Percentiles rank a stretch among this genome's conserved stretches.
Evolutionary conservation across 2,113 vertebrate species (phyloP).

Genomic region (Osmerus mordax): DNA sequence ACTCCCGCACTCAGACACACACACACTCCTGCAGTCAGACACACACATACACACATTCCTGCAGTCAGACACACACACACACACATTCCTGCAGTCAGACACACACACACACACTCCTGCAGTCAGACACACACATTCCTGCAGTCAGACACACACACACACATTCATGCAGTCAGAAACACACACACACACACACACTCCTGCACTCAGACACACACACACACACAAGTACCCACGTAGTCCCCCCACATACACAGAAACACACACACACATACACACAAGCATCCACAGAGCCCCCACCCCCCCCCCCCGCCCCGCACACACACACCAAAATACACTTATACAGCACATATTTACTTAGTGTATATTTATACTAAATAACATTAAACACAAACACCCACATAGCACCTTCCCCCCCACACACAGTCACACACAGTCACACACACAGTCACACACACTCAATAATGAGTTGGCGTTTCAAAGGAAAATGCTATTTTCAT

Average conservation of each 20-base stretch:
- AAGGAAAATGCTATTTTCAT: background rate
- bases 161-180: background rate
- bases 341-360: background rate
- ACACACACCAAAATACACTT: too few species aligned
- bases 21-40: background rate
- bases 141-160: background rate
- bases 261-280: background rate
- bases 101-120: background rate
- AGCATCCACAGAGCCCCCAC: too few species aligned
- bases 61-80: background rate
- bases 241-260: background rate
- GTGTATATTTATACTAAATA: background rate
- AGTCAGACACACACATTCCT: background rate
- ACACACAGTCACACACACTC: constrained; percentile 4
- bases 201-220: background rate
- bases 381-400: too few species aligned
- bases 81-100: too few species aligned
- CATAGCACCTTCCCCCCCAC: background rate
- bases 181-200: background rate
- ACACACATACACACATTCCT: background rate
- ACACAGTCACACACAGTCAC: background rate
- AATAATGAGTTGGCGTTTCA: background rate
- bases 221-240: background rate
- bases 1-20: background rate
- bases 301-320: too few species aligned